phyloP scores from a whole-genome alignment of 2,888 invertebrate species.

The Timandra comae region DNA sequence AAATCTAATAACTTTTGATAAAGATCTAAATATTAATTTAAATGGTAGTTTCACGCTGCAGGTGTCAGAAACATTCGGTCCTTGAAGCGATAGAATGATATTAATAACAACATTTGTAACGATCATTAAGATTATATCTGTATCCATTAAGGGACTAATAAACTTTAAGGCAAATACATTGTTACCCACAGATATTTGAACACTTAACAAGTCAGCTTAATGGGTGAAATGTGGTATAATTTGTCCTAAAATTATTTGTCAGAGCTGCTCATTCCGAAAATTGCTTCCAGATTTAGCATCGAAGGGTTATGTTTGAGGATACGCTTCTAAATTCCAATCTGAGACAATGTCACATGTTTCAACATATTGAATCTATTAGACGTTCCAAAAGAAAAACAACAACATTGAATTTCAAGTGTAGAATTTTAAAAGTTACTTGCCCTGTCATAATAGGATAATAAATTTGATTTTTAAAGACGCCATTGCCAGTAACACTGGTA shows the following conservation, averaged over 20 bases:
- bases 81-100: slow-evolving; percentile 26
- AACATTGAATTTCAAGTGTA: slow-evolving; percentile 16
- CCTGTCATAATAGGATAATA: not conserved
- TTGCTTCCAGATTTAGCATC: slow-evolving; percentile 67
- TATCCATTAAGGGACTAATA: slow-evolving; percentile 1
- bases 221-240: slow-evolving; percentile 55
- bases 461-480: slow-evolving; percentile 4
- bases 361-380: slow-evolving; percentile 39
- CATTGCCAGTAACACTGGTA: too few relatives aligned
- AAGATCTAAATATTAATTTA: slow-evolving; percentile 31
- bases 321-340: slow-evolving; percentile 41
- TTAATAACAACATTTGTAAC: slow-evolving; percentile 12
- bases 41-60: slow-evolving; percentile 28
- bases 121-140: slow-evolving; percentile 1
- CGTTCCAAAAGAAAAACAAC: slow-evolving; percentile 1
- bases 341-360: slow-evolving; percentile 39
- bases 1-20: slow-evolving; percentile 22
- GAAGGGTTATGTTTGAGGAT: slow-evolving; percentile 52
- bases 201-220: slow-evolving; percentile 49
- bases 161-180: slow-evolving; percentile 11
- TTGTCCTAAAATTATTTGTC: slow-evolving; percentile 69
- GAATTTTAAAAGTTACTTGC: slow-evolving; percentile 13
- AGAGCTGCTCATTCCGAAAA: slow-evolving; percentile 61
- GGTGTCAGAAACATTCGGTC: slow-evolving; percentile 9
- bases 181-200: slow-evolving; percentile 23